Base-by-base conservation (phyloP, 1,140 invertebrate genomes). In the Drosophila dunni region DNA sequence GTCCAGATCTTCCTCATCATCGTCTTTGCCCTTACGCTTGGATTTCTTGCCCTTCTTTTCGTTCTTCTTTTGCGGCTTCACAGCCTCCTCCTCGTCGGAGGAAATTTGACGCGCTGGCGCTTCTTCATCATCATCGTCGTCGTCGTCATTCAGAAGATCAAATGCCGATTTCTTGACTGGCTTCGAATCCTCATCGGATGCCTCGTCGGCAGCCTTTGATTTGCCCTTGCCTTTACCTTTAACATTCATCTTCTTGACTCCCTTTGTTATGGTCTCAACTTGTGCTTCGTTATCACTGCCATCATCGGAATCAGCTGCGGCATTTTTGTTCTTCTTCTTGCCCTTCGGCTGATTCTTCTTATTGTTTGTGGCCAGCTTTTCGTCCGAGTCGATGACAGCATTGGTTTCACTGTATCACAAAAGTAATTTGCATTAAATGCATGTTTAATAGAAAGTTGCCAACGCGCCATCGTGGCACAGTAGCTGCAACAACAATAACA, bases 1-100 rank as follows among this genome's bases (percentile, higher is more conserved):
- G 86, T 98, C 97, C 69, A 97, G 93, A 91, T 97, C 96, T 82
- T 97, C 96, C 9, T 92, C 91, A 90, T 96, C 97, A 58, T 97
- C 95, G 80, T 96, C 95, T 36, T 90, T 91, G 5, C 95, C 95
- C 92, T 96, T 96, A 85, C 95, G 96, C 83, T 94, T 96, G 17
- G 93, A 79, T 81, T 96, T 96, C 86, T 96, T 96, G 9, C 94
- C 93, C 92, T 96, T 95, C 80, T 95, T 94, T 84, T 94, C 94
- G 73, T 94, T 93, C 72, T 93, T 93, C 75, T 94, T 93, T 64
- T 82, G 82, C 69, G 92, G 91, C 61, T 92, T 91, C 65, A 94
- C 93, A 72, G 93, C 93, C 79, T 94, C 93, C 68, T 91, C 92
- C 45, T 91, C 81, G 54, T 93, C 92, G 34, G 92, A 92, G 7